Evolutionary conservation across 2,888 invertebrate genomes (phyloP), one percentile per base, ranked within the genome.

Genomic region (Dynastes hyllus): DNA sequence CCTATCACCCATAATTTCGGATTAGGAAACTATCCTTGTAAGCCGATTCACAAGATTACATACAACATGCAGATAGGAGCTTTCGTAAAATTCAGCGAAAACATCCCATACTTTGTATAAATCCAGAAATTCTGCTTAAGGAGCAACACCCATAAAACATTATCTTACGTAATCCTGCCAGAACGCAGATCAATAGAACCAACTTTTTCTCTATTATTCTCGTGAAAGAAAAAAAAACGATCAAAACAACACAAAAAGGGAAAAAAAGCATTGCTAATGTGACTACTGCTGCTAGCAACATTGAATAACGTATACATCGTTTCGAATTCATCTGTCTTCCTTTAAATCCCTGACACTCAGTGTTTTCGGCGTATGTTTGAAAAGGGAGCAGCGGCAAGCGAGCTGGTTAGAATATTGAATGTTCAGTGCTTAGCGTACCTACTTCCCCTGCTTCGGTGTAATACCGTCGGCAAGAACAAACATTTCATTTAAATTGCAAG

Each of bases 401-500:
- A 76, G 76, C 22, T 27, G 29, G 50, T 50, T 75, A 78, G 79
- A 79, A 81, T 81, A 80, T 79, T 80, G 79, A 81, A 82, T 80
- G 76, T 71, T 67, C 67, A 67, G 22, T 45, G 67, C 16, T 40
- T 50, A 45, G 40, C 67, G 67, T 50, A 67, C 16, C 50, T 22
- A 50, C 45, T 45, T n/a, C 22, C 45, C 67, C 50, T 73, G 77
- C 76, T 77, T 40, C 78, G 80, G 77, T 80, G 79, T 79, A 82
- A 82, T 80, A 67, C 45, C 16, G 29, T 63, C 63, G 67, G 45
- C 45, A 67, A 67, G 78, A 80, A 81, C 81, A 82, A 82, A 81
- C 79, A 80, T 75, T 80, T 80, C 79, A 82, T 82, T 81, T 81
- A 81, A 82, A 82, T 82, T 82, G 79, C 81, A 81, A 81, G 81